Conservation (phyloP, 2,113 vertebrate species). For the Plotosus lineatus region DNA sequence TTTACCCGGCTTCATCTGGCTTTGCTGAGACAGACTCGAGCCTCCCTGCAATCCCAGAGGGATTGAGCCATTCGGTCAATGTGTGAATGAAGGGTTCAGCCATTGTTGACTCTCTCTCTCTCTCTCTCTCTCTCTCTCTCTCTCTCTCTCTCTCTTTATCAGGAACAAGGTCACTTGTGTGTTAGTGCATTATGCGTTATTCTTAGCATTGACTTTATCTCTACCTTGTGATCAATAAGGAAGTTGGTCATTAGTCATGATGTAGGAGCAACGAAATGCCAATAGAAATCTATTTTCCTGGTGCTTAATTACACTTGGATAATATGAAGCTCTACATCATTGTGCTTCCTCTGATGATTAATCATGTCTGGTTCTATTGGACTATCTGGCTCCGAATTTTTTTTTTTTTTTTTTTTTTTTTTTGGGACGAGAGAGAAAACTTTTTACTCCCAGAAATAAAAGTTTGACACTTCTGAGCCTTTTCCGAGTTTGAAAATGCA, state of each 20-base stretch:
- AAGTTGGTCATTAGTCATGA: slow-evolving; percentile 38
- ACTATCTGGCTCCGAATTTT: background rate
- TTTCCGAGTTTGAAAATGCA: background rate
- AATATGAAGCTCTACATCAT: slow-evolving; percentile 44
- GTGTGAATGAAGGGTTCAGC: too few species aligned
- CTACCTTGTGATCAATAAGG: slow-evolving; percentile 30
- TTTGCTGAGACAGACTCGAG: too few species aligned
- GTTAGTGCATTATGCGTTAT: slow-evolving; percentile 19
- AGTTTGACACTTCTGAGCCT: background rate
- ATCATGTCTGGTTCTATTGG: slow-evolving; percentile 16
- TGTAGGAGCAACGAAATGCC: slow-evolving; percentile 34
- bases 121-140: background rate
- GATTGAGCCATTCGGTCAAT: too few species aligned
- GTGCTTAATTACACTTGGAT: slow-evolving; percentile 27
- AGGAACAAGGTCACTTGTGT: slow-evolving; percentile 27
- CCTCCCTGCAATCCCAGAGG: too few species aligned
- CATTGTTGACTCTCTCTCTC: background rate
- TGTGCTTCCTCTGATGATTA: slow-evolving; percentile 13
- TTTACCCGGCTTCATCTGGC: too few species aligned
- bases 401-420: slow-evolving; percentile 2
- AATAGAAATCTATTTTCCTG: slow-evolving; percentile 33
- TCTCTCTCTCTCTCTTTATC: background rate
- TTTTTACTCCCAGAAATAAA: background rate
- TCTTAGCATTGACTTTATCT: slow-evolving; percentile 40
- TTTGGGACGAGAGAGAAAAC: background rate